Base-by-base conservation (phyloP, 2,113 vertebrate species). In the Cyprinodon tularosa region DNA sequence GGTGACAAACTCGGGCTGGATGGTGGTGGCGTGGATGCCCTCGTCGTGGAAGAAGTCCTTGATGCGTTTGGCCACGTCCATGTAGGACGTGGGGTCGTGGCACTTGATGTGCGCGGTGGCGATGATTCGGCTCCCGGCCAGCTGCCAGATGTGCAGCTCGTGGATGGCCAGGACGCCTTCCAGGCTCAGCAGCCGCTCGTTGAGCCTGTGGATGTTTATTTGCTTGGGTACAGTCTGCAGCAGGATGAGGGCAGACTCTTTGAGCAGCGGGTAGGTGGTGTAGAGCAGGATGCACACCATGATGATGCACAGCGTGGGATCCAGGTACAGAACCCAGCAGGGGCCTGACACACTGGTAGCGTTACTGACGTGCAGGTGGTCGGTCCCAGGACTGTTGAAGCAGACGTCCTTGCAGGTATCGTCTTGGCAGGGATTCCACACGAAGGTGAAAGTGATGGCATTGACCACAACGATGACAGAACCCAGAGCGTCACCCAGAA, bases 91-190 rank as follows among this genome's bases (percentile, higher is more conserved):
- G 62, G 98, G 97, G 88, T 99, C 97, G 2, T 96, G 96, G 89
- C 98, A 99, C 91, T 99, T 99, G 78, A 99, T 99, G 92, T 99
- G 98, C 3, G 98, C 98, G 0, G 98, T 98, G 88, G 98, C 98
- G 42, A 99, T 99, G 92, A 99, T 99, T 81, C 97, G 95, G 86
- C 97, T 99, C 82, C 98, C 98, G 0, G 98, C 98, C 38, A 99
- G 94, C 82, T 99, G 98, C 98, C 98, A 99, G 71, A 99, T 96
- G 89, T 99, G 98, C 78, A 99, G 94, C 61, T 99, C 98, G 2
- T 99, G 98, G 83, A 99, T 96, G 45, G 97, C 98, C 84, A 99
- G 94, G 0, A 99, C 96, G 10, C 97, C 98, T 0, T 98, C 96
- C 9, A 99, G 92, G 38, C 84, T 85, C 17, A 95, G 93, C 36